Conservation (phyloP, 2,888 invertebrate genomes). For the Galerucella pusilla region DNA sequence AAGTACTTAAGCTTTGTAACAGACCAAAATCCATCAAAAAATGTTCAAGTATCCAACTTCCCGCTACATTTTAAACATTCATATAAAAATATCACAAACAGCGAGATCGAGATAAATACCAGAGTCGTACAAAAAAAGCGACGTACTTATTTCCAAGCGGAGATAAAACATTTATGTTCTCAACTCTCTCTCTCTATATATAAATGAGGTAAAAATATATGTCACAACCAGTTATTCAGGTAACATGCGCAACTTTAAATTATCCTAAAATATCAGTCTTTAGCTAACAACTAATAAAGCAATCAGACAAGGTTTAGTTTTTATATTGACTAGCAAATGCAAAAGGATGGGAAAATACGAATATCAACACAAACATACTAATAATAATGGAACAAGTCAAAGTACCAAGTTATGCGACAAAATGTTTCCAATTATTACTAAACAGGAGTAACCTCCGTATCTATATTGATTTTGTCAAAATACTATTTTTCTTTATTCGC, state of each 20-base stretch:
- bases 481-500: neutral
- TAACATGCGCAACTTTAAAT: neutral
- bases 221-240: conserved; percentile 2
- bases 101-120: neutral
- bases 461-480: neutral
- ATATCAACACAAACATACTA: no score
- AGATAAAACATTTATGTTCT: neutral
- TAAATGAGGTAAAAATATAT: neutral
- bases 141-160: no score
- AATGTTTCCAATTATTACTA: neutral
- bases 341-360: no score
- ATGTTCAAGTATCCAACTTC: no score
- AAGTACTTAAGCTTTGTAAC: no score
- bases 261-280: neutral
- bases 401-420: no score
- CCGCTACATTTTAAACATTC: no score
- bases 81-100: neutral
- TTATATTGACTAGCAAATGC: neutral
- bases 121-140: no score
- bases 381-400: no score
- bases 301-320: neutral
- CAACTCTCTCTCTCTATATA: neutral
- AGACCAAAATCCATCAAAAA: no score
- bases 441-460: neutral
- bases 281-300: neutral